Percentiles rank a stretch among this genome's conserved stretches.
Conservation (phyloP, 2,113 vertebrate species). For the Callipepla californica region DNA sequence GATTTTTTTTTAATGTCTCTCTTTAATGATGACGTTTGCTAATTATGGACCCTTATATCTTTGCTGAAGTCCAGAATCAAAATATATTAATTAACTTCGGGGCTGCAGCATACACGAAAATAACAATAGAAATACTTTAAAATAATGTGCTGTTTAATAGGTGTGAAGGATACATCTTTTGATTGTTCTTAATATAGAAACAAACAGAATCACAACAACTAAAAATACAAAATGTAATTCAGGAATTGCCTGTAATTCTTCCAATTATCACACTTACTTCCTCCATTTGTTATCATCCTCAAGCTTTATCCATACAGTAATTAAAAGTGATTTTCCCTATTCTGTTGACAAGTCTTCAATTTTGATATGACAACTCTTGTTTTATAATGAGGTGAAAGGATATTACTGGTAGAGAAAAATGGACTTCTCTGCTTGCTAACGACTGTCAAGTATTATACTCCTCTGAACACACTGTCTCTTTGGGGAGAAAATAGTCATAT, state of each 20-base stretch:
- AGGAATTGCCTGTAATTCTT: conserved; percentile 46
- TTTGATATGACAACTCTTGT: conserved; percentile 74
- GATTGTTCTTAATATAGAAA: background rate
- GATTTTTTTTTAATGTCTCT: background rate
- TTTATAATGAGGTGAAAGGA: conserved; percentile 77
- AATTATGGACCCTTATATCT: background rate
- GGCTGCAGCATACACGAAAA: background rate
- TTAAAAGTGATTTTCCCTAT: conserved; percentile 72
- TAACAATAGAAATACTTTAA: background rate
- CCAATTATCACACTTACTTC: conserved; percentile 32
- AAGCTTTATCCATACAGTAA: conserved; percentile 66
- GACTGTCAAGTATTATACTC: conserved; percentile 68
- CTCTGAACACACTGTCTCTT: conserved; percentile 48
- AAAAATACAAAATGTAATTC: conserved; percentile 57
- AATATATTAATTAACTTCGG: background rate
- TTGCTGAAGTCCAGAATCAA: background rate
- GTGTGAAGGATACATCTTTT: background rate
- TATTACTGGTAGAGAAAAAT: conserved; percentile 59
- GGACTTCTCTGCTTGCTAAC: conserved; percentile 67
- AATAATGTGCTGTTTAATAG: background rate
- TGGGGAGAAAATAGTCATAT: conserved; percentile 57
- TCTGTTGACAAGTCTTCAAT: conserved; percentile 72
- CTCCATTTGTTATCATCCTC: conserved; percentile 50
- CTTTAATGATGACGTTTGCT: background rate
- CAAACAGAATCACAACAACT: background rate